These are phyloP conservation scores for Malacosoma neustria DNA, from an alignment of 2,888 invertebrate species.

Conservation along the genomic window DNA sequence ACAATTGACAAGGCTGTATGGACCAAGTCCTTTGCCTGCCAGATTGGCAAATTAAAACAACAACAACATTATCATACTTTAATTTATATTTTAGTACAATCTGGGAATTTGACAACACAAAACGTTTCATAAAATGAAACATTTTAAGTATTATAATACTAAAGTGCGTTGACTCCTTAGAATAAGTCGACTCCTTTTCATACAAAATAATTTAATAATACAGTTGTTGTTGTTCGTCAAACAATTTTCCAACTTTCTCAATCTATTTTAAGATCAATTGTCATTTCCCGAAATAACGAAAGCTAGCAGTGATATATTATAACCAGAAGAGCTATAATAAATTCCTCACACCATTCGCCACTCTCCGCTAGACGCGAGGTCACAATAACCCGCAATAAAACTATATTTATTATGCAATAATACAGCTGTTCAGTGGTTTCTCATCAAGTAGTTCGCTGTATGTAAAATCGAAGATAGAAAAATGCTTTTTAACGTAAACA, in stretches of 20 bases:
- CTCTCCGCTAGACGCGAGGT: constrained; percentile 11
- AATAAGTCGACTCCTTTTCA: no score
- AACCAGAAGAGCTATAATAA: constrained; percentile 17
- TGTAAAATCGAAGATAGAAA: constrained; percentile 6
- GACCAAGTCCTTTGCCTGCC: no score
- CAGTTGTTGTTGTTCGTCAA: not conserved
- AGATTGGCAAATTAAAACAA: no score
- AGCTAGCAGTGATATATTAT: constrained; percentile 14
- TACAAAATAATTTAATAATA: no score
- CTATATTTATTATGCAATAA: constrained; percentile 15
- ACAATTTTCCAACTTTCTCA: constrained; percentile 4
- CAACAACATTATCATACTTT: no score
- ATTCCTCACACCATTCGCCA: constrained; percentile 13
- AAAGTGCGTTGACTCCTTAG: no score
- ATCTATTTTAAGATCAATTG: constrained; percentile 27
- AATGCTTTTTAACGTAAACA: constrained; percentile 25
- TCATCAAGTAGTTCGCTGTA: constrained; percentile 3
- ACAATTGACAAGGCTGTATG: no score
- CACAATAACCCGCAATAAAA: constrained; percentile 5
- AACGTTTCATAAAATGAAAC: no score
- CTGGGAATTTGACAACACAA: no score
- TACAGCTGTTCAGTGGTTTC: constrained; percentile 5
- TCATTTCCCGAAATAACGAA: constrained; percentile 27
- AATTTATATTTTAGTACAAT: no score
- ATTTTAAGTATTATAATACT: no score